Base-by-base conservation (phyloP, 1,140 invertebrate species). In the Akabosia matsudoensis region DNA sequence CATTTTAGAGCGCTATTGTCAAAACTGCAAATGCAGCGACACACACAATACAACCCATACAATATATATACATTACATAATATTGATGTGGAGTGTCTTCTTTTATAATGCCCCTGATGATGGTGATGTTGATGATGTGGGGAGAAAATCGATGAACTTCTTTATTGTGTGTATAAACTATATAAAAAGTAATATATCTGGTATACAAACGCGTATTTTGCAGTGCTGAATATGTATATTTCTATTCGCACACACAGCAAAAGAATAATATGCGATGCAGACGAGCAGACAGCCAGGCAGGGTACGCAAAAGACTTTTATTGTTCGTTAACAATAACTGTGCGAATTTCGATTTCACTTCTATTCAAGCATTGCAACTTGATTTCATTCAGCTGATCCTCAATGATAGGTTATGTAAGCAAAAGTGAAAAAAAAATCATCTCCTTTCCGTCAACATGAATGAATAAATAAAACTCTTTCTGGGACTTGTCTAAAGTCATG, bases 361-460 rank as follows among this genome's bases (percentile, higher is more conserved):
- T 67, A 67, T 67, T 67, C 61, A 67, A 67, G 26, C 61, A 67
- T 67, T 67, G 61, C 61, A 67, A 67, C 61, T 67, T 67, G 61
- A 67, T 67, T 67, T 31, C 61, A 67, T 67, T 67, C 61, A 67
- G 30, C 61, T 67, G 61, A 67, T 67, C 61, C 31, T 67, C 61
- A 67, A 67, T 67, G 31, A 67, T 67, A 67, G 61, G 61, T 67
- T 67, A 67, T 67, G 61, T 67, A 67, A 67, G 61, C 61, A 67
- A 67, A 67, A 67, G 61, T 67, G 61, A 67, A 67, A 31, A 67
- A 22, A 22, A 3, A 28, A 16, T 31, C 24, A 30, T 31, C 28
- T 67, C 61, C 54, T 67, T 67, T 30, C 37, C 37, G 37, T 45
- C 37, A 45, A 7, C 37, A 45, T 45, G 37, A 45, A 45, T 45